Conservation (phyloP, 1,140 invertebrate species). For the Latrodectus geometricus region DNA sequence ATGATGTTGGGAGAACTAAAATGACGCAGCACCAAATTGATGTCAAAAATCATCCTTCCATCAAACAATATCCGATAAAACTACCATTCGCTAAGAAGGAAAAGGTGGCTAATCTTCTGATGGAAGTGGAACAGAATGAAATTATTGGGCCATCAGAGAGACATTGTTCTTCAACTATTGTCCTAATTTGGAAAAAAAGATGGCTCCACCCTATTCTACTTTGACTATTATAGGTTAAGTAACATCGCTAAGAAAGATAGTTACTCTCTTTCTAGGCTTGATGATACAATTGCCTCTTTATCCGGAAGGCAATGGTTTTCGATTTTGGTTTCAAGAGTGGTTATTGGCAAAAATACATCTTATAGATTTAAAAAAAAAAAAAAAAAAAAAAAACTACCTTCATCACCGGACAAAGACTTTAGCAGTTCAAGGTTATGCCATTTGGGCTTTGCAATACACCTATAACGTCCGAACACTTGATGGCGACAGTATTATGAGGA, state of each 20-base stretch:
- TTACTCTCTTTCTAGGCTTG: slow-evolving; percentile 58
- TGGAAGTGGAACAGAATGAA: slow-evolving; percentile 27
- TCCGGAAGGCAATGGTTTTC: slow-evolving; percentile 48
- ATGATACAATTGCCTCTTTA: slow-evolving; percentile 52
- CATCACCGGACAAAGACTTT: background rate
- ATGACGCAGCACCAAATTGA: slow-evolving; percentile 4
- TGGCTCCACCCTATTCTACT: slow-evolving; percentile 68
- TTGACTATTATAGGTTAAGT: slow-evolving; percentile 72
- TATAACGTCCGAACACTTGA: slow-evolving; percentile 68
- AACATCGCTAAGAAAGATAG: slow-evolving; percentile 68
- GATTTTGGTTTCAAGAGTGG: slow-evolving; percentile 44
- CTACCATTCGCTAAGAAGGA: background rate
- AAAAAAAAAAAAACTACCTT: no score
- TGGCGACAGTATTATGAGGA: slow-evolving; percentile 66
- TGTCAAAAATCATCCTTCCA: background rate
- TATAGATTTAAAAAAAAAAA: slow-evolving; percentile 14
- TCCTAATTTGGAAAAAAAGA: slow-evolving; percentile 71
- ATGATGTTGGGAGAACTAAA: background rate
- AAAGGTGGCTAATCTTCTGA: background rate
- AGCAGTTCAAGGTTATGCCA: slow-evolving; percentile 61
- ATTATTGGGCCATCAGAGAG: slow-evolving; percentile 24
- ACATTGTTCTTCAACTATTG: slow-evolving; percentile 66
- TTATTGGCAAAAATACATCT: slow-evolving; percentile 58
- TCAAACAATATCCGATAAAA: background rate
- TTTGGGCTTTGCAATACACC: slow-evolving; percentile 71